phyloP scores from a whole-genome alignment of 2,113 vertebrate species.

The Muscicapa adusta region DNA sequence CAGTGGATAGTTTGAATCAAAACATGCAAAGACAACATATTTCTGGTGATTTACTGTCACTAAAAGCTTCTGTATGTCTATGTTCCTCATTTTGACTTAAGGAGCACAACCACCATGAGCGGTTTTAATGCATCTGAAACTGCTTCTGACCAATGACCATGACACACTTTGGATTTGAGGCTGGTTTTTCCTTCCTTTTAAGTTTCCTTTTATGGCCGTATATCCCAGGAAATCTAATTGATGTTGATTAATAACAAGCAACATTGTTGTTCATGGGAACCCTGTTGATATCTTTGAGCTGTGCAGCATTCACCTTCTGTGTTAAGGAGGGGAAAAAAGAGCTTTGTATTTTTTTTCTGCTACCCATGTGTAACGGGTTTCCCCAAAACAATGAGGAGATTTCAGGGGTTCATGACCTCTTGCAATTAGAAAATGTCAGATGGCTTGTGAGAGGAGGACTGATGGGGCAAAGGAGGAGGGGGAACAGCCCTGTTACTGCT shows the following conservation, averaged over 20 bases:
- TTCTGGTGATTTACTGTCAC: background rate
- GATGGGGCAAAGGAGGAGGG: background rate
- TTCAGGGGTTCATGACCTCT: background rate
- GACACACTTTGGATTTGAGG: background rate
- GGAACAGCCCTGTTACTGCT: background rate
- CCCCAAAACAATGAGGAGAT: background rate
- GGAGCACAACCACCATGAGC: background rate
- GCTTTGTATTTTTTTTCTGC: background rate
- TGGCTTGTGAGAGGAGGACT: background rate
- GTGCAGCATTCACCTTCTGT: background rate
- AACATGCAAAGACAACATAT: background rate
- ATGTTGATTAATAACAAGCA: background rate
- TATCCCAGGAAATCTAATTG: background rate
- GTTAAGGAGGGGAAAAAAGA: background rate
- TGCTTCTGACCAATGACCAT: background rate
- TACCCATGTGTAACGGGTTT: background rate
- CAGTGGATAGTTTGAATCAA: background rate
- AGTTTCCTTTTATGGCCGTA: background rate
- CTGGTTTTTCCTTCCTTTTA: background rate
- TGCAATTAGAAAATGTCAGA: background rate
- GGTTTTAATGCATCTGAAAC: background rate
- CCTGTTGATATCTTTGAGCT: background rate
- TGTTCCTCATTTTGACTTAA: background rate
- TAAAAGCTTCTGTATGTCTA: background rate
- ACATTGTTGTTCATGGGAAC: background rate